These are phyloP conservation scores for Athripsodes cinereus DNA, from an alignment of 2,888 invertebrate genomes.

Conservation along the genomic window DNA sequence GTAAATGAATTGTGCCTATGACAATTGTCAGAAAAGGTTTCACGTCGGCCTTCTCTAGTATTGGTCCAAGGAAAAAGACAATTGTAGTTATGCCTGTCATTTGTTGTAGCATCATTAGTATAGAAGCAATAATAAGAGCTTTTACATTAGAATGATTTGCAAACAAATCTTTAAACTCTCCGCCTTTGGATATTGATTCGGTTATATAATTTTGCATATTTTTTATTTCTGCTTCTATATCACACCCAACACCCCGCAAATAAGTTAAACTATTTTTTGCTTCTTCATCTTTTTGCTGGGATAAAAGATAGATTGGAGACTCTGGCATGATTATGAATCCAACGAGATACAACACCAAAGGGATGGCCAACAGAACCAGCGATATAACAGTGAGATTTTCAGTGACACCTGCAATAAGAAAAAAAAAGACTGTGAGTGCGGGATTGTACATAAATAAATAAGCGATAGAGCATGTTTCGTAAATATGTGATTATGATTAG, in stretches of 20 bases:
- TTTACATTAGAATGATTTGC: constrained; percentile 41
- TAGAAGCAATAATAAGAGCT: constrained; percentile 47
- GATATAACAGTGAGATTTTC: constrained; percentile 41
- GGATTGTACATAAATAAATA: too few relatives aligned
- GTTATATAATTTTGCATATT: constrained; percentile 44
- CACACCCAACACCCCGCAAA: constrained; percentile 56
- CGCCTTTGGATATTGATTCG: constrained; percentile 42
- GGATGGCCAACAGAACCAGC: constrained; percentile 41
- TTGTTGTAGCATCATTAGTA: constrained; percentile 62
- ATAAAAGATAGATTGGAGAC: constrained; percentile 58
- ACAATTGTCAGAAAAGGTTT: constrained; percentile 48
- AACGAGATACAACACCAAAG: constrained; percentile 43
- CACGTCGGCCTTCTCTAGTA: constrained; percentile 47
- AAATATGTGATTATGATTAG: too few relatives aligned
- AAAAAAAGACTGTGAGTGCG: too few relatives aligned
- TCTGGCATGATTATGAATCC: constrained; percentile 63
- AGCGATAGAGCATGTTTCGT: too few relatives aligned
- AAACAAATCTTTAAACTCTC: constrained; percentile 43
- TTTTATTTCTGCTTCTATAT: constrained; percentile 50
- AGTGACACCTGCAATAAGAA: constrained; percentile 41
- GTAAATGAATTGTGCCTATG: constrained; percentile 54
- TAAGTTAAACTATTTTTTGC: constrained; percentile 56
- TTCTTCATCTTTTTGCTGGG: constrained; percentile 49
- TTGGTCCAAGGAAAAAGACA: constrained; percentile 52
- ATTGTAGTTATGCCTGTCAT: constrained; percentile 56